Evolutionary conservation across 2,888 invertebrate species (phyloP).

Genomic region (Mesorhabditis belari): DNA sequence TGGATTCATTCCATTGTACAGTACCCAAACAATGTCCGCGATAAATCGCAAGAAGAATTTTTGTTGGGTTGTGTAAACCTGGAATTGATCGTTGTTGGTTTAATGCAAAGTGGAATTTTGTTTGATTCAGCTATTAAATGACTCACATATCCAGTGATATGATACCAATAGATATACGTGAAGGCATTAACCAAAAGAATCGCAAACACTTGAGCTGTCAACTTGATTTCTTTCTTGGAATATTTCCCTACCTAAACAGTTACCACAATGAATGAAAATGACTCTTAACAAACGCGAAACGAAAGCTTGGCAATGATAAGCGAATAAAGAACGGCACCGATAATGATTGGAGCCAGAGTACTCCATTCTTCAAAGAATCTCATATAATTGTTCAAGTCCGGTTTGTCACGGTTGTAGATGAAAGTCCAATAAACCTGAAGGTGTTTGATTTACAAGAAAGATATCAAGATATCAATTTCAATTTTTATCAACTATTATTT

Average conservation of each 20-base stretch:
- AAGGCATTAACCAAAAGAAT: not conserved
- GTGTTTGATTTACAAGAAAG: too few species aligned
- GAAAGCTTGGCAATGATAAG: not conserved
- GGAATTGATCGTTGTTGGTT: too few species aligned
- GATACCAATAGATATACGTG: not conserved
- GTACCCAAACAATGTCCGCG: not conserved
- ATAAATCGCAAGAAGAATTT: too few species aligned
- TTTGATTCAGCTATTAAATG: too few species aligned
- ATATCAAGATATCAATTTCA: too few species aligned
- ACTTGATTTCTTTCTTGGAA: too few species aligned
- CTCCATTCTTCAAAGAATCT: not conserved
- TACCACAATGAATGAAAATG: too few species aligned
- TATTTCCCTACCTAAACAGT: too few species aligned
- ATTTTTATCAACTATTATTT: too few species aligned
- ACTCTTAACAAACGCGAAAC: not conserved
- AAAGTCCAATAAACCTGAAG: not conserved
- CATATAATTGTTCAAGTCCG: not conserved
- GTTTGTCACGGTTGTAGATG: not conserved
- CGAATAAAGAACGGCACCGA: not conserved
- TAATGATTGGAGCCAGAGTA: not conserved
- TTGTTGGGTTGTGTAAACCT: too few species aligned
- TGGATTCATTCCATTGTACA: not conserved
- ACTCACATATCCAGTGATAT: not conserved
- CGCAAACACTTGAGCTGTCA: not conserved
- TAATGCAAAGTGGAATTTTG: too few species aligned